phyloP scores from a whole-genome alignment of 2,888 invertebrate species.

The Sphaerophoria rueppellii region DNA sequence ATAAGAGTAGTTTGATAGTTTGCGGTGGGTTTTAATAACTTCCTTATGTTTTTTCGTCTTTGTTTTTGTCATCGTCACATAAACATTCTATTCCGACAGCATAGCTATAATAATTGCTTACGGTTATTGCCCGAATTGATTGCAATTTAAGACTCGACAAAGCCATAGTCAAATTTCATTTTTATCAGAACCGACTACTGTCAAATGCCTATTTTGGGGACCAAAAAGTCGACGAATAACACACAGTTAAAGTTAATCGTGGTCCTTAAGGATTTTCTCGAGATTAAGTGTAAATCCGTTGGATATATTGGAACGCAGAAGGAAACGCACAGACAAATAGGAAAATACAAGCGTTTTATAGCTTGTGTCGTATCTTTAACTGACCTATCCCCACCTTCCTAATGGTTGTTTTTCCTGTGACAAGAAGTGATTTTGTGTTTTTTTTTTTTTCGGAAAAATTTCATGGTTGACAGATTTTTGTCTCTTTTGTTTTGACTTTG shows the following conservation, averaged over 20 bases:
- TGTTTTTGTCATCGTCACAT: neutral
- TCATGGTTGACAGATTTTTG: slow-evolving; percentile 36
- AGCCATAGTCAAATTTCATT: slow-evolving; percentile 13
- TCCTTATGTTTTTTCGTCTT: slow-evolving; percentile 5
- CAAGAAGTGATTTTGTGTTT: slow-evolving; percentile 26
- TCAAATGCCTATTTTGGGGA: neutral
- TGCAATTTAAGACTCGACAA: neutral
- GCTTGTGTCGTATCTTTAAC: neutral
- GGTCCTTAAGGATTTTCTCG: slow-evolving; percentile 2
- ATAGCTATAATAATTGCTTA: slow-evolving; percentile 8
- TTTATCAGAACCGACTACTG: slow-evolving; percentile 11
- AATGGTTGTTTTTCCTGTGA: slow-evolving; percentile 15
- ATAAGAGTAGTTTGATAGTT: neutral
- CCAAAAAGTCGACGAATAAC: neutral
- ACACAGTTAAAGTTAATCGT: slow-evolving; percentile 12
- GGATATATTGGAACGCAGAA: neutral
- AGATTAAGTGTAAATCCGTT: slow-evolving; percentile 30
- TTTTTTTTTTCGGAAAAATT: neutral
- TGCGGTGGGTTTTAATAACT: slow-evolving; percentile 26
- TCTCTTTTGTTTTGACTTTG: slow-evolving; percentile 2
- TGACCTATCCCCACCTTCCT: neutral
- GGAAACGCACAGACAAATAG: neutral
- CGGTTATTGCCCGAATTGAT: neutral
- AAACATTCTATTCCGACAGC: neutral
- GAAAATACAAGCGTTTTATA: too few relatives aligned